phyloP scores from a whole-genome alignment of 2,888 invertebrate genomes.

The Mechanitis mazaeus region DNA sequence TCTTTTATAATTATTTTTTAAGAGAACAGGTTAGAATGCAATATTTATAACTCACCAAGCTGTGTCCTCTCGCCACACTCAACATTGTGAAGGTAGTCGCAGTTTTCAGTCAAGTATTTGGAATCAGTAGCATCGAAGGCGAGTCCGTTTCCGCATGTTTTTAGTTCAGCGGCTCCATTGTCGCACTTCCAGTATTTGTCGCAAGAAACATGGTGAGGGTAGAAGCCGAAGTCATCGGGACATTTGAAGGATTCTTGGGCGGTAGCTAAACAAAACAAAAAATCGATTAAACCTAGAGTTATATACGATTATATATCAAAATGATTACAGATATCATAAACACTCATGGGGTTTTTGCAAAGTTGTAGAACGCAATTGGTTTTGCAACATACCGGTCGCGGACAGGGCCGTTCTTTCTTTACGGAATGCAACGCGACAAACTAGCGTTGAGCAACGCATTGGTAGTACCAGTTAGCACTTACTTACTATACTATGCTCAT shows the following conservation, averaged over 20 bases:
- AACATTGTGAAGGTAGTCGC: conserved; percentile 96
- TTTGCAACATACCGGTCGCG: conserved; percentile 52
- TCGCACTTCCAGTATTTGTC: conserved; percentile 98
- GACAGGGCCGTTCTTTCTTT: conserved; percentile 64
- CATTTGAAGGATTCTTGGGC: conserved; percentile 93
- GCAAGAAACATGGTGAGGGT: conserved; percentile 91
- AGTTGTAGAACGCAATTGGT: conserved; percentile 48
- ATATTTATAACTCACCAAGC: conserved; percentile 79
- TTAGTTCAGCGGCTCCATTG: conserved; percentile 89
- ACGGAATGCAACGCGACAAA: conserved; percentile 51
- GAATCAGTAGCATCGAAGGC: conserved; percentile 93
- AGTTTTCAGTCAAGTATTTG: conserved; percentile 94
- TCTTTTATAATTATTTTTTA: background rate
- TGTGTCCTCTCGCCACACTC: conserved; percentile 93
- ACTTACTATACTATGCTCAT: conserved; percentile 25
- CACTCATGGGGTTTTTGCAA: conserved; percentile 50
- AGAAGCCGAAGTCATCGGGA: conserved; percentile 95
- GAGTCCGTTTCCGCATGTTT: conserved; percentile 95
- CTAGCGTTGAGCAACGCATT: conserved; percentile 32
- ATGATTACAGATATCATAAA: conserved; percentile 16
- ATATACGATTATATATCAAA: conserved; percentile 3
- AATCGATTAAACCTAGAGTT: conserved; percentile 3
- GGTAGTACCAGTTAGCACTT: conserved; percentile 22
- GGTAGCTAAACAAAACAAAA: conserved; percentile 72
- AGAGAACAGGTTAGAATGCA: background rate